Evolutionary conservation across 2,888 invertebrate genomes (phyloP).

Genomic region (Acrocera orbiculus): DNA sequence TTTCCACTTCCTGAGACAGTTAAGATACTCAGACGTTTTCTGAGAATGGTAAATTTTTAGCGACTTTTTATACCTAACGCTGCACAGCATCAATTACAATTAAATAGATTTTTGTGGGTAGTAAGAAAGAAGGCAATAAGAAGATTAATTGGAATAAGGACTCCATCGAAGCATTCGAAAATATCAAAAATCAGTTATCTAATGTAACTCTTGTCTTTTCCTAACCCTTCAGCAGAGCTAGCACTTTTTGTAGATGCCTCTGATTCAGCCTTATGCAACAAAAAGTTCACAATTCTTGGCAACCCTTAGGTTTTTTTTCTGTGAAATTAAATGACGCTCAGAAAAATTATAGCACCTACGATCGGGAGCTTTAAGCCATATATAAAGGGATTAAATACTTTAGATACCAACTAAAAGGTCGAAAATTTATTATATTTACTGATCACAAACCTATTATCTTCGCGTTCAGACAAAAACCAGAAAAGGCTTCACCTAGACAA

Average conservation of each 20-base stretch:
- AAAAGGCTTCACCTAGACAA: constrained; percentile 1
- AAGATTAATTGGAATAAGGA: background rate
- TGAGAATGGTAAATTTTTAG: constrained; percentile 1
- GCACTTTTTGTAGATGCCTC: constrained; percentile 1
- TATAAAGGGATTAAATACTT: background rate
- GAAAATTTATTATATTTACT: background rate
- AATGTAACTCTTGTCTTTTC: background rate
- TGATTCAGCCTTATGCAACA: background rate
- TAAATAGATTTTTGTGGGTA: background rate
- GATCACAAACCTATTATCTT: background rate
- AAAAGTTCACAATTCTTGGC: background rate
- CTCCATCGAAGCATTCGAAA: background rate
- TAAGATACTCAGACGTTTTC: background rate
- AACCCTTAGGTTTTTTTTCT: constrained; percentile 1
- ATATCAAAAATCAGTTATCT: background rate
- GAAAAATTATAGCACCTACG: background rate
- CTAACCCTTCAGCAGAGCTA: background rate
- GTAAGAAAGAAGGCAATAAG: constrained; percentile 1
- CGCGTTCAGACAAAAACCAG: background rate
- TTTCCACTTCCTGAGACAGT: background rate
- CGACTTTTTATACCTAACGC: background rate
- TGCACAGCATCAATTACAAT: background rate
- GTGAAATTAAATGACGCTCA: background rate
- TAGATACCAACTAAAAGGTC: background rate
- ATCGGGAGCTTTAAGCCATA: background rate